Percentiles rank a stretch among this genome's conserved stretches.
These are phyloP conservation scores for Periophthalmus modestus DNA, from an alignment of 2,113 vertebrate species.

Conservation along the genomic window DNA sequence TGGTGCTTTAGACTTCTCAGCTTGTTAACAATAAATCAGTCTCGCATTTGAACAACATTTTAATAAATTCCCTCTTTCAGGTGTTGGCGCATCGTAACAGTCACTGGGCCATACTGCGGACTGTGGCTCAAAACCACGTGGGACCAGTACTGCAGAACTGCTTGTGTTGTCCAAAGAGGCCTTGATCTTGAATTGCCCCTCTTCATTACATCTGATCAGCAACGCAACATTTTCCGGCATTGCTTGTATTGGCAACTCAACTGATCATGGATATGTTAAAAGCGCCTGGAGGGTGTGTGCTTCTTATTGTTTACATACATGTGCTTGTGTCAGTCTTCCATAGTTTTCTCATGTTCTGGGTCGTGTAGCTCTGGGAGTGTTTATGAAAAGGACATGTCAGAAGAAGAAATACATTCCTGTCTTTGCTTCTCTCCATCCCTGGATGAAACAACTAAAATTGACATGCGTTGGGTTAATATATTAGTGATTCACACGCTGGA, in stretches of 20 bases:
- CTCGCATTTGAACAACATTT: background rate
- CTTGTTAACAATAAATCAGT: background rate
- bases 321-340: background rate
- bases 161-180: conserved; percentile 30
- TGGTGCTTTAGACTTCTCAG: conserved; percentile 72
- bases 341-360: background rate
- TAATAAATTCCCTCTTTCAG: conserved; percentile 58
- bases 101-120: conserved; percentile 89
- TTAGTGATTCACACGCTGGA: conserved; percentile 87
- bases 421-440: conserved; percentile 79
- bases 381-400: conserved; percentile 65
- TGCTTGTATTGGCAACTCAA: conserved; percentile 84
- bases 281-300: conserved; percentile 68
- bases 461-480: conserved; percentile 83
- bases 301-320: background rate
- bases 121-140: conserved; percentile 83
- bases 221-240: conserved; percentile 72
- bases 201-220: conserved; percentile 68
- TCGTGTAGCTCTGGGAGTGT: conserved; percentile 79
- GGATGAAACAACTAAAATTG: conserved; percentile 82
- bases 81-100: conserved; percentile 90
- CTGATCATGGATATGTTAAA: conserved; percentile 90
- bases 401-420: conserved; percentile 80
- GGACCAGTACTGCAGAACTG: conserved; percentile 76
- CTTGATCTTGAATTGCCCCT: conserved; percentile 29